Evolutionary conservation across 2,888 invertebrate species (phyloP), one percentile per base, ranked within the genome.

Genomic region (Sarcophaga variegata): DNA sequence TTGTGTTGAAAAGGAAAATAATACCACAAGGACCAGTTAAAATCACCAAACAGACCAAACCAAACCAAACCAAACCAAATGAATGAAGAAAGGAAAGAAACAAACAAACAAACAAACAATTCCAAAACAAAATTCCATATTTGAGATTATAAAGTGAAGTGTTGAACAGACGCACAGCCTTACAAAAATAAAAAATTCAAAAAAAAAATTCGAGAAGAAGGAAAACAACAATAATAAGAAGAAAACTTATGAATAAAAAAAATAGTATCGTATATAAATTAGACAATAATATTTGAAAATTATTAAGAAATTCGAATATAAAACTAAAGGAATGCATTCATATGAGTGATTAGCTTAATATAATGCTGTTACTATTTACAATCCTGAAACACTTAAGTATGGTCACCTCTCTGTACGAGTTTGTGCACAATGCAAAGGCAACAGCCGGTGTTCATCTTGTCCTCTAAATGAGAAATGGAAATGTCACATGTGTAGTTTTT

Each of bases 1-100:
- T 81, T 85, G 80, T 83, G 85, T 78, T 77, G 85, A 80, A 81
- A 80, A 77, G 70, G 69, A 83, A 83, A 87, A 85, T 85, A 80
- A 75, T 83, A 83, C 85, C 80, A 72, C 72, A 85, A 85, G 83
- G 85, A 87, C 82, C 64, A 83, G 85, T 83, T 74, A 78, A 81
- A 75, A 70, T 67, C 45, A 71, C 70, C n/a, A 74, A 20, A 80
- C 60, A 47, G 12, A 75, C 6, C 54, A 14, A 62, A 69, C 10
- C 4, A 27, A 27, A 37, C 8, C 10, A 37, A 37, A 37, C 37
- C 3, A 37, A 37, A 37, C 37, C 10, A 37, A 37, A 37, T 10
- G 37, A 8, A 37, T 37, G 37, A 37, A 37, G 37, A 37, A 70
- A 49, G 6, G 14, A 47, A 63, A 69, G 12, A 69, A 69, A 17